A percentile compares a stretch with the other conserved stretches of the same genome.
phyloP scores from a whole-genome alignment of 1,140 invertebrate genomes.

The Apis laboriosa region DNA sequence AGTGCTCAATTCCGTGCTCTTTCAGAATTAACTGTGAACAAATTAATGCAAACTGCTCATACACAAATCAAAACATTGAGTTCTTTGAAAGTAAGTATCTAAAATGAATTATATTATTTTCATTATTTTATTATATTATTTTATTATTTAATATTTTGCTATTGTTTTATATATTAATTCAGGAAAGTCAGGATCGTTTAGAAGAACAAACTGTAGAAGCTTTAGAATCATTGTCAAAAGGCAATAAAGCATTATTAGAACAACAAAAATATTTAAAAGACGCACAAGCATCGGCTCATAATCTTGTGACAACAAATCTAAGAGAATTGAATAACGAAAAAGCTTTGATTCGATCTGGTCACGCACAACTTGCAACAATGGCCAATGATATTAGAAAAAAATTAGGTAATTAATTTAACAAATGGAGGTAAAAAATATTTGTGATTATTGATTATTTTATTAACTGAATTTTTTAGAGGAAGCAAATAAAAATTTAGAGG shows the following conservation, averaged over 20 bases:
- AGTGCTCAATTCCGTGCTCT: slow-evolving; percentile 86
- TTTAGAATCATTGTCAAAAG: slow-evolving; percentile 79
- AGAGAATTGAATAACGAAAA: slow-evolving; percentile 83
- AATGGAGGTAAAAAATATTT: neutral
- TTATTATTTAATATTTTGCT: neutral
- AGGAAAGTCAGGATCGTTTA: slow-evolving; percentile 83
- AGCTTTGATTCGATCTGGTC: slow-evolving; percentile 83
- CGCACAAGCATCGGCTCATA: slow-evolving; percentile 80
- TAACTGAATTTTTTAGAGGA: slow-evolving; percentile 71
- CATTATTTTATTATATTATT: neutral
- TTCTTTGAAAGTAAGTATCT: slow-evolving; percentile 75
- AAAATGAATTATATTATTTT: neutral
- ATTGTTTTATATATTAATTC: slow-evolving; percentile 19
- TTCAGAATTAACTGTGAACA: slow-evolving; percentile 86
- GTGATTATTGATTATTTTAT: neutral
- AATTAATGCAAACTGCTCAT: slow-evolving; percentile 82
- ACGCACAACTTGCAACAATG: slow-evolving; percentile 82
- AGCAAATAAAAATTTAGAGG: slow-evolving; percentile 79
- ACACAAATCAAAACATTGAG: slow-evolving; percentile 74
- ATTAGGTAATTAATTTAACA: slow-evolving; percentile 78
- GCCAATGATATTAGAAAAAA: slow-evolving; percentile 82
- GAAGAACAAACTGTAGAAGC: slow-evolving; percentile 81
- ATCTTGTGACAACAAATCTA: slow-evolving; percentile 82
- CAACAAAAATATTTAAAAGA: slow-evolving; percentile 82
- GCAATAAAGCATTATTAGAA: slow-evolving; percentile 81